Conservation (phyloP, 92 coral and sea anemone genomes). For the Anthopleura xanthogrammica region DNA sequence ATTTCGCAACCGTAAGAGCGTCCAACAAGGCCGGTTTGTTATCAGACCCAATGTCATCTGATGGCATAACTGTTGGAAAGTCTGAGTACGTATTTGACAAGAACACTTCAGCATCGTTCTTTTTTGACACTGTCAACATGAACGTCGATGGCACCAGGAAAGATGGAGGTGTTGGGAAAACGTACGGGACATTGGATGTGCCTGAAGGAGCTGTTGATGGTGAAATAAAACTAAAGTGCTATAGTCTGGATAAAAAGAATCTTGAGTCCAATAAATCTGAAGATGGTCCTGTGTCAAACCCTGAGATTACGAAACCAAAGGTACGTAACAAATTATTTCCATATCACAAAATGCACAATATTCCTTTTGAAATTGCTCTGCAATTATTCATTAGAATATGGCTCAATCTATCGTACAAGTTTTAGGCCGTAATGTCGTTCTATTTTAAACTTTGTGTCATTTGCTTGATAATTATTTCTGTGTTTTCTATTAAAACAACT, state of each 20-base stretch:
- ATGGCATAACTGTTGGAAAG: constrained; percentile 95
- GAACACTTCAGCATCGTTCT: constrained; percentile 83
- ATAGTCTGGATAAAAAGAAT: constrained; percentile 74
- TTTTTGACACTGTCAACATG: constrained; percentile 94
- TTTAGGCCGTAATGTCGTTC: no score
- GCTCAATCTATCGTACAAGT: no score
- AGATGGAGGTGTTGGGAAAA: constrained; percentile 88
- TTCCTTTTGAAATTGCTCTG: no score
- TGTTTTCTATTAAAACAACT: no score
- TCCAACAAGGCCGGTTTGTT: constrained; percentile 88
- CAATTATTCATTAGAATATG: no score
- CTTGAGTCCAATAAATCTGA: constrained; percentile 69
- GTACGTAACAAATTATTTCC: constrained; percentile 18
- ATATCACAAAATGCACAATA: not conserved
- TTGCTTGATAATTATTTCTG: no score
- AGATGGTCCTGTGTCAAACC: constrained; percentile 81
- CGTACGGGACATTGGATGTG: constrained; percentile 89
- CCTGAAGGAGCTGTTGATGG: constrained; percentile 94
- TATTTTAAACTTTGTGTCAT: no score
- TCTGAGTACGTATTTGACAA: constrained; percentile 87
- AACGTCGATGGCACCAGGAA: constrained; percentile 80
- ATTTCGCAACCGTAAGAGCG: constrained; percentile 85
- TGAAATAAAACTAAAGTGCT: constrained; percentile 77
- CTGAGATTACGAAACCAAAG: constrained; percentile 70
- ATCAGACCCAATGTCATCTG: constrained; percentile 75